phyloP scores from a whole-genome alignment of 2,888 invertebrate genomes.

The Hirtodrosophila confusa region DNA sequence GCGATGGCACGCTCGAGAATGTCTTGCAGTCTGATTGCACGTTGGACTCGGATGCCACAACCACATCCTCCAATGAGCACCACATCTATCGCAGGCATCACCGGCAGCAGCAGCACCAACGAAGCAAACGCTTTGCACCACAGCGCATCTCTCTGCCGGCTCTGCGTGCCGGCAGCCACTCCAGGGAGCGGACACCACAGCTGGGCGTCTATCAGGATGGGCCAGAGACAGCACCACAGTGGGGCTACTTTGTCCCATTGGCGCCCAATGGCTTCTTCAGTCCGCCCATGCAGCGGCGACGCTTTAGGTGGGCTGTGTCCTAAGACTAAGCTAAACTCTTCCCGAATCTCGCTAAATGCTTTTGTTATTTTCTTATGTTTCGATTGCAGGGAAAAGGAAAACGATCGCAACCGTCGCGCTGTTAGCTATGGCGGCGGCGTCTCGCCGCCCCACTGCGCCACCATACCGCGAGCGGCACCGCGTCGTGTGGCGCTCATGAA shows the following conservation, averaged over 20 bases:
- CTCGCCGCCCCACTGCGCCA: slow-evolving; percentile 71
- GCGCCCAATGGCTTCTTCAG: slow-evolving; percentile 84
- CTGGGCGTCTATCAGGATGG: slow-evolving; percentile 77
- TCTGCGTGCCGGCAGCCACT: slow-evolving; percentile 48
- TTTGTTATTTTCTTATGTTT: background rate
- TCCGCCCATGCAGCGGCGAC: slow-evolving; percentile 81
- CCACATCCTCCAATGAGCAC: slow-evolving; percentile 75
- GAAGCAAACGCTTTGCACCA: slow-evolving; percentile 50
- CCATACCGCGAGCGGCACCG: slow-evolving; percentile 82
- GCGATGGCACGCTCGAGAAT: slow-evolving; percentile 62
- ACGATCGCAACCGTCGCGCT: slow-evolving; percentile 83
- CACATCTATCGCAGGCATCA: slow-evolving; percentile 60
- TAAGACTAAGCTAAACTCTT: slow-evolving; percentile 7
- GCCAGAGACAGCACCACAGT: slow-evolving; percentile 83
- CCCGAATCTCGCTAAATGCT: slow-evolving; percentile 8
- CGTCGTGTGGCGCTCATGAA: slow-evolving; percentile 83
- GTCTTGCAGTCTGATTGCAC: slow-evolving; percentile 60
- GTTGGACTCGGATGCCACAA: slow-evolving; percentile 71
- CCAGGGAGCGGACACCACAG: slow-evolving; percentile 66
- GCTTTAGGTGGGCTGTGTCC: slow-evolving; percentile 73
- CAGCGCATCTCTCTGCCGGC: slow-evolving; percentile 71
- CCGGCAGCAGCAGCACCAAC: slow-evolving; percentile 31
- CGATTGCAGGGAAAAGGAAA: slow-evolving; percentile 82
- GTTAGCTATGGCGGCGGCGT: slow-evolving; percentile 81
- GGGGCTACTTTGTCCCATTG: slow-evolving; percentile 87